These are phyloP conservation scores for Pemphigus obesinymphae DNA, from an alignment of 1,140 invertebrate species.

Conservation along the genomic window DNA sequence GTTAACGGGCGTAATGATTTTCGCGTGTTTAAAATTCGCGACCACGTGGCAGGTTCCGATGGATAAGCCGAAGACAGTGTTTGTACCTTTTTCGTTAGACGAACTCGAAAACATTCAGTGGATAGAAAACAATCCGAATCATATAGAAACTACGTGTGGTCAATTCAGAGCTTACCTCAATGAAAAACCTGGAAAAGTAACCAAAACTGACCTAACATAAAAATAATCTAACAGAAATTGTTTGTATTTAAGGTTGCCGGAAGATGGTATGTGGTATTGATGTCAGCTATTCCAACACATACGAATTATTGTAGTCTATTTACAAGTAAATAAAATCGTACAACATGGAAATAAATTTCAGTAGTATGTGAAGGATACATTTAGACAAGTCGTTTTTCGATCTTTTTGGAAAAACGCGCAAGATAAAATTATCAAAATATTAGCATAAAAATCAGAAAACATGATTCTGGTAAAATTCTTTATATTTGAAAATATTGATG, in stretches of 20 bases:
- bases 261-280: not conserved
- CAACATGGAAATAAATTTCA: not conserved
- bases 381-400: too few relatives aligned
- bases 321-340: constrained; percentile 1
- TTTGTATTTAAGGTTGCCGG: not conserved
- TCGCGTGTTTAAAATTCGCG: not conserved
- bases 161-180: not conserved
- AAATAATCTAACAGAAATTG: too few relatives aligned
- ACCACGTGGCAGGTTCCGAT: not conserved
- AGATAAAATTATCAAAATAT: too few relatives aligned
- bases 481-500: too few relatives aligned
- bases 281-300: not conserved
- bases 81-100: not conserved
- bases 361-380: too few relatives aligned
- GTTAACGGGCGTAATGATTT: not conserved
- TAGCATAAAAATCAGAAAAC: too few relatives aligned
- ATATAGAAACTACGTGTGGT: not conserved
- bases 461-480: too few relatives aligned
- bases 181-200: not conserved
- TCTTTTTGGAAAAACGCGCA: too few relatives aligned
- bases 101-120: not conserved
- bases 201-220: not conserved
- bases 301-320: constrained; percentile 17
- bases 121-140: not conserved
- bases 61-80: not conserved